Evolutionary conservation across 2,113 vertebrate species (phyloP).

Genomic region (Microcebus ravelobensis): DNA sequence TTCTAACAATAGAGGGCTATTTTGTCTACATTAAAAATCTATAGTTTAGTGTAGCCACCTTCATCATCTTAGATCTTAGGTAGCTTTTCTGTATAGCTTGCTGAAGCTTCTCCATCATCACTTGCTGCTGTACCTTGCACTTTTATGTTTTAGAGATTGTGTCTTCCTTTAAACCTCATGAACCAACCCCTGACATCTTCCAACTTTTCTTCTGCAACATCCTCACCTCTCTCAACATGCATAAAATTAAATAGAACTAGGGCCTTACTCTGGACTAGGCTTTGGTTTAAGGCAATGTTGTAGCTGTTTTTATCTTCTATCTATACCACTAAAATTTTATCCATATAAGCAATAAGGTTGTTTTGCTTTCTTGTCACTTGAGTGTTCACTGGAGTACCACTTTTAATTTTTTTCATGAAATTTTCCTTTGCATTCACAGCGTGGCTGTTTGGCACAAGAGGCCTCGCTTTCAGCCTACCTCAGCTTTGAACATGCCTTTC

Average conservation of each 20-base stretch:
- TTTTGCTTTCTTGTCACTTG: neutral
- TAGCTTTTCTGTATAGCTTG: neutral
- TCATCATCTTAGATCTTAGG: neutral
- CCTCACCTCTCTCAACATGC: neutral
- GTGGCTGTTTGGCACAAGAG: neutral
- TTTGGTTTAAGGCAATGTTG: neutral
- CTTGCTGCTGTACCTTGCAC: neutral
- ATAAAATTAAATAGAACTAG: neutral
- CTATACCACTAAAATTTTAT: neutral
- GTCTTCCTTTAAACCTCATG: neutral
- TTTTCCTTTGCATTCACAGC: neutral
- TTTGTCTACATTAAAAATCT: neutral
- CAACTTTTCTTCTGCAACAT: neutral
- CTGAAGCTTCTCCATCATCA: neutral
- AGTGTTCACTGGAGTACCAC: neutral
- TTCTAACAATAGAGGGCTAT: neutral
- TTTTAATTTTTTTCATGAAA: neutral
- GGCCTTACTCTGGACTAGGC: neutral
- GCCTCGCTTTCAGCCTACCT: neutral
- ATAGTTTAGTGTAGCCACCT: neutral
- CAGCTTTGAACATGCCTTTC: neutral
- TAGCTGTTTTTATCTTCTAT: neutral
- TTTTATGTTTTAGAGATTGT: neutral
- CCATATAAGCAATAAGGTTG: neutral
- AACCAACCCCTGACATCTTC: neutral